phyloP scores from a whole-genome alignment of 2,888 invertebrate species.

The Vannuccia rotundouncinata region DNA sequence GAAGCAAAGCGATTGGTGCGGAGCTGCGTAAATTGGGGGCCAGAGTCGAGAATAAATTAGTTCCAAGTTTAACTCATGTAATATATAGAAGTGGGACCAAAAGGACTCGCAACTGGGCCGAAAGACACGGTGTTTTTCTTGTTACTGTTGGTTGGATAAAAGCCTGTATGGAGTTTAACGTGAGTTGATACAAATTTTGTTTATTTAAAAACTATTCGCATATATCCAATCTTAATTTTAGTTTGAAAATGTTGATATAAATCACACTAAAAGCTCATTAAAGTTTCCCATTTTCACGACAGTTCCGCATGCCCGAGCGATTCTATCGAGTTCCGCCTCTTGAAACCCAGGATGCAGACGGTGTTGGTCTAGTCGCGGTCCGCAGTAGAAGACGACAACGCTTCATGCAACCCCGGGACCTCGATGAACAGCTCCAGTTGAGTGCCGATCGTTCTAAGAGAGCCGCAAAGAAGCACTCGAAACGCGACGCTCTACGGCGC shows the following conservation, averaged over 20 bases:
- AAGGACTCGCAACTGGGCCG: constrained; percentile 24
- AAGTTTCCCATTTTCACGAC: too few relatives aligned
- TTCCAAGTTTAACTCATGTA: not conserved
- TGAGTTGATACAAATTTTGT: too few relatives aligned
- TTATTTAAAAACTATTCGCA: too few relatives aligned
- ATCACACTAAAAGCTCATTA: too few relatives aligned
- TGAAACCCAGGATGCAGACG: not conserved
- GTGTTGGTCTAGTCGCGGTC: not conserved
- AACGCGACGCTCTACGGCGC: not conserved
- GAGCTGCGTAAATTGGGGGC: constrained; percentile 21
- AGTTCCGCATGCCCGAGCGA: not conserved
- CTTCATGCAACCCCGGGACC: not conserved
- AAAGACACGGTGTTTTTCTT: constrained; percentile 9
- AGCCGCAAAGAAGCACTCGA: not conserved
- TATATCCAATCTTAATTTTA: too few relatives aligned
- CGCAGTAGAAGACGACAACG: not conserved
- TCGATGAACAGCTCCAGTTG: not conserved
- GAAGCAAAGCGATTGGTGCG: not conserved
- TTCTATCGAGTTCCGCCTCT: not conserved
- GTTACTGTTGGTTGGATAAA: constrained; percentile 21
- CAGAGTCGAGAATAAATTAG: not conserved
- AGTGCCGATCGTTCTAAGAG: not conserved
- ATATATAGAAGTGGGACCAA: constrained; percentile 19
- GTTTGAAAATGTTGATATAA: too few relatives aligned
- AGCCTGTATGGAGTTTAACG: constrained; percentile 8